Base-by-base conservation (phyloP, 1,140 invertebrate species). In the Bathynomus jamesi region DNA sequence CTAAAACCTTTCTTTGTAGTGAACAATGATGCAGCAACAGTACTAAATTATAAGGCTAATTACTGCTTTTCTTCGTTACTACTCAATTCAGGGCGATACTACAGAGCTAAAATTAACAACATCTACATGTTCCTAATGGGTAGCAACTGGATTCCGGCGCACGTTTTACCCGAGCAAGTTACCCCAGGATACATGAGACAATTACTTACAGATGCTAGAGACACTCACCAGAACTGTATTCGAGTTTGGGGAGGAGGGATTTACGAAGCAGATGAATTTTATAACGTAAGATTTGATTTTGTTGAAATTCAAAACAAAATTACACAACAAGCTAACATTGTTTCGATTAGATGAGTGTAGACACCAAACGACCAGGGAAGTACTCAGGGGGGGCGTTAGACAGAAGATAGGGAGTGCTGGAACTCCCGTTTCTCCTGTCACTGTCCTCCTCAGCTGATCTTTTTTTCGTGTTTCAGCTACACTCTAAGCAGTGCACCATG, bases 221-320 rank as follows among this genome's bases (percentile, higher is more conserved):
- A 91, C 40, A 88, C 90, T 0, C 86, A 98, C 79, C 95, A 96
- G 90, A 96, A 97, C 80, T 93, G 95, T 87, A 81, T 99, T 0
- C 84, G 97, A 21, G 91, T 99, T 0, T 99, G 97, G 97, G 97
- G 97, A 25, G 97, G 97, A 40, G 97, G 97, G 61, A 83, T 95
- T 0, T 99, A 98, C 79, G 96, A 99, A 81, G 88, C 88, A 0
- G 93, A 98, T 75, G 85, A 87, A 29, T 98, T 99, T 81, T 99
- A 99, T 81, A 85, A 92, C 66, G 81, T 91, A 71, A 67, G 17
- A 53, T 17, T 17, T 2, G 40, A 53, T n/a, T n/a, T n/a, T n/a
- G n/a, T n/a, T n/a, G n/a, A n/a, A n/a, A n/a, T n/a, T n/a, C n/a
- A n/a, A n/a, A n/a, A n/a, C n/a, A n/a, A n/a, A n/a, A n/a, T n/a